Evolutionary conservation across 2,797 vertebrate species (phyloP), one percentile per base, ranked within the genome.

Genomic region (Acrossocheilus wenchowensis): DNA sequence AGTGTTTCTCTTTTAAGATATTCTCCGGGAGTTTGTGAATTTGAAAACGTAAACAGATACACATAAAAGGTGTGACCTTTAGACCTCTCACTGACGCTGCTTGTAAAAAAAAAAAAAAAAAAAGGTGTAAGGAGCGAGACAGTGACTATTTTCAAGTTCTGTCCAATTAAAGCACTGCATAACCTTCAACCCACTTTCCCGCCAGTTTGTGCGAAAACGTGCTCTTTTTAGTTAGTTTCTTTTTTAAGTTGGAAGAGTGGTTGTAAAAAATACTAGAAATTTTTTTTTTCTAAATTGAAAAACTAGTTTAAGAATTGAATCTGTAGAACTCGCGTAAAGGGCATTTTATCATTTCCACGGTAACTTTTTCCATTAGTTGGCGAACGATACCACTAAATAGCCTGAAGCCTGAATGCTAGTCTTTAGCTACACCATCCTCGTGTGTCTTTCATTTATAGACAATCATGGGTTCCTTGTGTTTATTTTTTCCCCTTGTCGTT

Each of bases 401-500:
- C 94, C 94, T 92, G 92, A 94, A 95, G 93, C 94, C 94, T 92
- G 92, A 94, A 94, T 94, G 95, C 95, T 96, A 95, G 94, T 94
- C 80, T 94, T 97, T 97, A 97, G 95, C 95, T 95, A 89, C 95
- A 97, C 97, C 96, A 94, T 97, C 95, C 93, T 95, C 91, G 92
- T 97, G 95, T 96, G 95, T 96, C 95, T 97, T 96, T 98, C 96
- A 94, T 97, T 97, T 98, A 97, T 99, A 92, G 98, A 99, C 98
- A 99, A 99, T 99, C 98, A 98, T 95, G 93, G 95, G 82, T 86
- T 88, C 71, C 57, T 85, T 74, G 26, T 89, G 74, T 57, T 72
- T 72, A 6, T 68, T 36, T 95, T 95, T 57, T 36, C 64, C 94
- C 91, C 92, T 94, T 79, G 93, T 95, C 94, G 91, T 92, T 90